phyloP scores from a whole-genome alignment of 2,113 vertebrate species.

The Chloebia gouldiae region DNA sequence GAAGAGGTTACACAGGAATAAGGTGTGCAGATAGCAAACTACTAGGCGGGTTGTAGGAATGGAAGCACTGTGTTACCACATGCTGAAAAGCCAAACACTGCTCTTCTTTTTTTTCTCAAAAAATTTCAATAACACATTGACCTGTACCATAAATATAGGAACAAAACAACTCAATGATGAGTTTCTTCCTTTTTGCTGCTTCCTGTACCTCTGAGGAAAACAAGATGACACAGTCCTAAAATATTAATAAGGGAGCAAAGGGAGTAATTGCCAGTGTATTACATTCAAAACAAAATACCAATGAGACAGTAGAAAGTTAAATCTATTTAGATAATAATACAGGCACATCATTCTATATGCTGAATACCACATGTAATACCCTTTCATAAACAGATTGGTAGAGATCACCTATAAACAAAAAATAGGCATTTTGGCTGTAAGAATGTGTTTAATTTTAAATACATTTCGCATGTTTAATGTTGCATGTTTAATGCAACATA shows the following conservation, averaged over 20 bases:
- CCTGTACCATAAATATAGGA: background rate
- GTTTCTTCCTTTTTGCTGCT: background rate
- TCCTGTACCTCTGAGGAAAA: slow-evolving; percentile 1
- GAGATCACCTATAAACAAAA: background rate
- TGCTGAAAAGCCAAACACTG: background rate
- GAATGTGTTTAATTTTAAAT: background rate
- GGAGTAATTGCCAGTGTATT: background rate
- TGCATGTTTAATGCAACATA: slow-evolving; percentile 7
- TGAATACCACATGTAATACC: background rate
- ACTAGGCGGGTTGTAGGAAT: rapidly evolving
- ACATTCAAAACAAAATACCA: background rate
- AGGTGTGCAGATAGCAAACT: background rate
- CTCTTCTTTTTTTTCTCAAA: background rate
- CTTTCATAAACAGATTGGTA: background rate
- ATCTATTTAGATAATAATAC: background rate
- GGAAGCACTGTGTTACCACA: background rate
- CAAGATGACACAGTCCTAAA: background rate
- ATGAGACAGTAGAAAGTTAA: background rate
- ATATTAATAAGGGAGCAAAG: slow-evolving; percentile 19
- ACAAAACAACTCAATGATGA: background rate
- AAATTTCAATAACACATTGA: background rate
- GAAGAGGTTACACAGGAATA: background rate
- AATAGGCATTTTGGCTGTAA: background rate
- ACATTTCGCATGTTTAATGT: background rate
- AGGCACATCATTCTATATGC: background rate